Evolutionary conservation across 2,888 invertebrate genomes (phyloP).

Genomic region (Drosophila kokeensis): DNA sequence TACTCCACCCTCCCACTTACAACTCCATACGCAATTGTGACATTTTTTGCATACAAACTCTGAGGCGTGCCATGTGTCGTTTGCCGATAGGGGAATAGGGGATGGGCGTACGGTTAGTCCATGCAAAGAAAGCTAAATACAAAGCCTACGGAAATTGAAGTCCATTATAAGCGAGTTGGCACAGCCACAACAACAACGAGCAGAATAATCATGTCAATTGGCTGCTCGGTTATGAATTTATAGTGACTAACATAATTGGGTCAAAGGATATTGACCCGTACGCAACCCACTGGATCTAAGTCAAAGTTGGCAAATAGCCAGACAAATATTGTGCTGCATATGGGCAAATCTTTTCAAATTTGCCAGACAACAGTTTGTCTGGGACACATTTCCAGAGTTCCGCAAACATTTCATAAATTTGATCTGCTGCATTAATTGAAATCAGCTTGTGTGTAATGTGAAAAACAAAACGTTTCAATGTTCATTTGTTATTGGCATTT

Average conservation of each 20-base stretch:
- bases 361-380: constrained; percentile 61
- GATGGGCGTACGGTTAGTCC: constrained; percentile 37
- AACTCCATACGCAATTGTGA: constrained; percentile 49
- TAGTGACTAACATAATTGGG: constrained; percentile 72
- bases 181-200: constrained; percentile 32
- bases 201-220: constrained; percentile 65
- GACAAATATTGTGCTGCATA: constrained; percentile 19
- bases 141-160: constrained; percentile 70
- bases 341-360: constrained; percentile 38
- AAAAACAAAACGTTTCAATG: constrained; percentile 30
- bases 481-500: constrained; percentile 56
- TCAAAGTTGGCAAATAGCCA: constrained; percentile 52
- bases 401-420: constrained; percentile 26
- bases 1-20: constrained; percentile 34
- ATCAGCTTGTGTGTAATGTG: constrained; percentile 5
- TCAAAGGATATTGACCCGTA: constrained; percentile 83
- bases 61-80: constrained; percentile 59
- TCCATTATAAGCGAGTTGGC: constrained; percentile 65
- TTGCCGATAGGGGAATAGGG: constrained; percentile 3
- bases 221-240: constrained; percentile 58
- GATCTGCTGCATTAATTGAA: constrained; percentile 19
- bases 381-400: constrained; percentile 41
- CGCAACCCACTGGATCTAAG: constrained; percentile 25
- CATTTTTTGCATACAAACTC: constrained; percentile 56
- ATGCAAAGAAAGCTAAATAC: constrained; percentile 50